phyloP scores from a whole-genome alignment of 2,797 vertebrate species.

The Cynodonichthys magdalenae region DNA sequence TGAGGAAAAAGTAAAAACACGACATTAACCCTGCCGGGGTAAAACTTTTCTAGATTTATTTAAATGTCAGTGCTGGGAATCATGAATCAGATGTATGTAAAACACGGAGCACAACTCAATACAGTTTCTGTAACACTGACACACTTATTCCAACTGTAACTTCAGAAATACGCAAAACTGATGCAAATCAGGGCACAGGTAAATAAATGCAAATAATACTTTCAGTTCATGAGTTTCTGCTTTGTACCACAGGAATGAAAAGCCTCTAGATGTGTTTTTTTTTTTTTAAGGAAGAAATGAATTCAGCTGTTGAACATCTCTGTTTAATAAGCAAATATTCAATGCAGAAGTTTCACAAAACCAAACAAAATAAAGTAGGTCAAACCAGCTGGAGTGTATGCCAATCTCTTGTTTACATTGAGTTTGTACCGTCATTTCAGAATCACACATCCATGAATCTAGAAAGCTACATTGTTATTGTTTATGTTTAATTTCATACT shows the following conservation, averaged over 20 bases:
- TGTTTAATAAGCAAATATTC: not conserved
- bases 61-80: slow-evolving; percentile 26
- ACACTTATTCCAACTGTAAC: not conserved
- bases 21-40: slow-evolving; percentile 19
- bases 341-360: not conserved
- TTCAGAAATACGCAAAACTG: slow-evolving; percentile 24
- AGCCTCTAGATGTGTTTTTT: not conserved
- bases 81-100: slow-evolving; percentile 65
- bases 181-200: slow-evolving; percentile 52
- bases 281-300: not conserved
- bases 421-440: no score
- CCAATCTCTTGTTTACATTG: no score
- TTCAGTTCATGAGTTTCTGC: not conserved
- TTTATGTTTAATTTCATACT: no score
- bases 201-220: not conserved
- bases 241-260: slow-evolving; percentile 16
- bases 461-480: no score
- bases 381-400: no score
- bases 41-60: slow-evolving; percentile 17
- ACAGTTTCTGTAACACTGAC: not conserved
- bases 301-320: slow-evolving; percentile 3
- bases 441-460: no score
- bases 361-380: no score
- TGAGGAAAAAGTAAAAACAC: not conserved
- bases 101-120: slow-evolving; percentile 15